Base-by-base conservation (phyloP, 2,888 invertebrate genomes). In the Melangyna quadrimaculata region DNA sequence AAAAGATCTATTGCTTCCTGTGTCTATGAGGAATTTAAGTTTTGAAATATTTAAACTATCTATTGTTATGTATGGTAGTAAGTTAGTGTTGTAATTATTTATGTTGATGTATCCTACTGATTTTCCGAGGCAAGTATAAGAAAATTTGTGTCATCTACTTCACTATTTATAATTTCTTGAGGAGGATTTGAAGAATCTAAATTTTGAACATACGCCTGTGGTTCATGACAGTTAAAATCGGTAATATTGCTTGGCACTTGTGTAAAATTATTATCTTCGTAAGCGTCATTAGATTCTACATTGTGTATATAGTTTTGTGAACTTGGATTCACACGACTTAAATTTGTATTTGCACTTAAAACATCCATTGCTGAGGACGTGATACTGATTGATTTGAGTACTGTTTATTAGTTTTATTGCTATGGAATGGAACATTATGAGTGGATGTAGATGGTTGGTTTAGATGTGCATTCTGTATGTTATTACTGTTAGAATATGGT, bases 121-220 rank as follows among this genome's bases (percentile, higher is more conserved):
- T 65, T 82, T 14, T 73, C 55, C 51, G 83, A 88, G 87, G 87
- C 87, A 55, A 40, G 35, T 48, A 14, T 40, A 27, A 12, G 80
- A 87, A 87, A 87, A 88, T 88, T 73, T 87, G 61, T 22, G 40
- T 87, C 77, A 67, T 86, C 87, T 6, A 79, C 59, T 14, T 83
- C 73, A 19, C 24, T 32, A 10, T 69, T 22, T 40, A 51, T 37
- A 10, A 17, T 53, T 61, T 51, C 32, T 7, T 48, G 14, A n/a
- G 53, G 12, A n/a, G 0, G 35, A 51, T 12, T 71, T 14, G 48
- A 48, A 35, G 10, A 45, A 19, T 59, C 69, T 22, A 53, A 14
- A 14, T 61, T 78, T 37, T 71, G 51, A 3, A 70, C 12, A 17
- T 78, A 61, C 8, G 10, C 6, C 0, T 70, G 19, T 5, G 70